Evolutionary conservation across 53 echinoderm and acorn worm genomes (phyloP).

Genomic region (Echinarachnius parma): DNA sequence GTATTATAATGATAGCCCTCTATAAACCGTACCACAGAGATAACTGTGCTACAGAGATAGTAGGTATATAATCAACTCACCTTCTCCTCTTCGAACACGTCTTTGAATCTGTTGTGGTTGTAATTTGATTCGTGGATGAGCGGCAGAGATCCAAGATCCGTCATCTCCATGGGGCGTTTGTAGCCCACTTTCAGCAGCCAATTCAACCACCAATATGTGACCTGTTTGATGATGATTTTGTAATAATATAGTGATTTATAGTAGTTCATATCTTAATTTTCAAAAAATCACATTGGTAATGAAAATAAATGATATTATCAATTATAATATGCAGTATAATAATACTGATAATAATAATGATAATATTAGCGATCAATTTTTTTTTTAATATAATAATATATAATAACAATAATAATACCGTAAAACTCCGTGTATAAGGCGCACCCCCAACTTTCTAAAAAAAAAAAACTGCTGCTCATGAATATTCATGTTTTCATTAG

Average conservation of each 20-base stretch:
- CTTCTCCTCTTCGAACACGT: slow-evolving; percentile 71
- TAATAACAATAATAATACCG: too few relatives aligned
- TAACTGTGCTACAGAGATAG: too few relatives aligned
- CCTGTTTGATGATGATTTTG: slow-evolving; percentile 27
- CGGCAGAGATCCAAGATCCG: slow-evolving; percentile 78
- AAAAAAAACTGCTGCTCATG: too few relatives aligned
- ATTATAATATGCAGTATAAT: neutral
- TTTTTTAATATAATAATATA: too few relatives aligned
- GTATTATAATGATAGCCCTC: too few relatives aligned
- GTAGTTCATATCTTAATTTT: too few relatives aligned
- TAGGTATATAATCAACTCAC: slow-evolving; percentile 42
- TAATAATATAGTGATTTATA: neutral
- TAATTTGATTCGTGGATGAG: slow-evolving; percentile 71
- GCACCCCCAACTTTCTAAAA: too few relatives aligned
- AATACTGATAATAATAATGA: neutral
- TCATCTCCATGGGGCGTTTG: slow-evolving; percentile 76
- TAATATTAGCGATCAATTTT: neutral
- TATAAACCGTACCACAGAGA: too few relatives aligned
- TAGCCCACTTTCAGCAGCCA: slow-evolving; percentile 77
- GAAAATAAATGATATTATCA: too few relatives aligned
- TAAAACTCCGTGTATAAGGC: too few relatives aligned
- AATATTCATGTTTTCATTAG: too few relatives aligned
- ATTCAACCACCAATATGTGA: slow-evolving; percentile 92
- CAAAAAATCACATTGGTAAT: too few relatives aligned
- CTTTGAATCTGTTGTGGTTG: slow-evolving; percentile 70